Base-by-base conservation (phyloP, 2,113 vertebrate species). In the Tupaia tana region DNA sequence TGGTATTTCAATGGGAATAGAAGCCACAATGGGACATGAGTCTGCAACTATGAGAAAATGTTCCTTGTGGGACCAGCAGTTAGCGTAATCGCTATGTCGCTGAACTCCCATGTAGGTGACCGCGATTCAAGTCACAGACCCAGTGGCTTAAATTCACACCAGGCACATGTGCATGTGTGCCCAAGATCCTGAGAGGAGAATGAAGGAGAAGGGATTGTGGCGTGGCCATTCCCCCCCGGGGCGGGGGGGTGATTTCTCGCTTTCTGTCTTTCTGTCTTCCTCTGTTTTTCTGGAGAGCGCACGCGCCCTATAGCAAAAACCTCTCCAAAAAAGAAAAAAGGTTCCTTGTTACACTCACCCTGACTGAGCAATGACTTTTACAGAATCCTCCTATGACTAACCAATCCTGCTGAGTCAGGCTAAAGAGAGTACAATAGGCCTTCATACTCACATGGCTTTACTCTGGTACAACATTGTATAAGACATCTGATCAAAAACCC, bases 361-460 rank as follows among this genome's bases (percentile, higher is more conserved):
- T 70, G 11, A 69, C 3, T 52, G 34, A 94, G 94, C 77, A 85
- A 59, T 73, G 24, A 83, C 24, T 89, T 89, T 89, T 75, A 64
- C n/a, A 71, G 18, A 34, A 8, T 86, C 25, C 4, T 64, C 61
- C 31, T 94, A 58, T 71, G 58, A 54, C 67, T 73, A 94, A 52
- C 56, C 27, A 59, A 86, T 10, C 22, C 86, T 85, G 20, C 61
- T 67, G 25, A 58, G 20, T 74, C 86, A 64, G 83, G 16, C 43
- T 87, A 58, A 96, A 92, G 69, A 90, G 15, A 78, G 29, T 73
- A 63, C 52, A 88, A 89, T 58, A 82, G 34, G 19, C 87, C 56
- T 82, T 84, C 29, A 56, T 59, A 58, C 4, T 69, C 29, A 95
- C 20, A 31, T n/a, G 73, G 43, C n/a, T 91, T 85, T 85, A 81